These are phyloP conservation scores for Agapetus fuscipes DNA, from an alignment of 2,888 invertebrate genomes.

Conservation along the genomic window DNA sequence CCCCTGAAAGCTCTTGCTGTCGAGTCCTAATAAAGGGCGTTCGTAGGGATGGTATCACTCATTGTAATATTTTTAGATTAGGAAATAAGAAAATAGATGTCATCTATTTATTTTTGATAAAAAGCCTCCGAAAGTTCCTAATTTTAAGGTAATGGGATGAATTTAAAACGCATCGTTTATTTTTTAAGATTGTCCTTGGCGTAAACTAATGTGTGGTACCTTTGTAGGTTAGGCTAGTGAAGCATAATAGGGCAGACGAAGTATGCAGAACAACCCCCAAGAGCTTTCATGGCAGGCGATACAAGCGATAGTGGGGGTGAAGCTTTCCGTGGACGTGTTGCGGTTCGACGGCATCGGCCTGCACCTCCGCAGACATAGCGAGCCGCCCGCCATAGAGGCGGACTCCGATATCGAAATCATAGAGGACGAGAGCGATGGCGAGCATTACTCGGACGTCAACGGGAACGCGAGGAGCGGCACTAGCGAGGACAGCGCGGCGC, in stretches of 20 bases:
- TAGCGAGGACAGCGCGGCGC: conserved; percentile 19
- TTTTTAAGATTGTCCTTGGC: conserved; percentile 8
- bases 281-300: conserved; percentile 51
- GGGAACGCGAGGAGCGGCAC: conserved; percentile 39
- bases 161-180: conserved; percentile 1
- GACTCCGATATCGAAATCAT: conserved; percentile 47
- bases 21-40: no score
- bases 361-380: conserved; percentile 40
- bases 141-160: conserved; percentile 15
- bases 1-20: no score
- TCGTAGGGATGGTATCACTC: conserved; percentile 18
- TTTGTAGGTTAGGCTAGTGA: conserved; percentile 49
- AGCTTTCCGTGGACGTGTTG: conserved; percentile 44
- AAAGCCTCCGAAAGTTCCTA: conserved; percentile 16
- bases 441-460: conserved; percentile 12
- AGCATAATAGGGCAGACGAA: conserved; percentile 27
- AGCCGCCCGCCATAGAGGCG: conserved; percentile 40
- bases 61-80: conserved; percentile 48
- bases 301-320: conserved; percentile 47
- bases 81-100: conserved; percentile 44
- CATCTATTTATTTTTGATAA: conserved; percentile 33
- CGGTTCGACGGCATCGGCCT: conserved; percentile 46
- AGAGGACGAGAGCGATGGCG: conserved; percentile 32
- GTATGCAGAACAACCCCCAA: conserved; percentile 51
- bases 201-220: conserved; percentile 26